Conservation (phyloP, 2,113 vertebrate genomes). For the Oophaga pumilio region DNA sequence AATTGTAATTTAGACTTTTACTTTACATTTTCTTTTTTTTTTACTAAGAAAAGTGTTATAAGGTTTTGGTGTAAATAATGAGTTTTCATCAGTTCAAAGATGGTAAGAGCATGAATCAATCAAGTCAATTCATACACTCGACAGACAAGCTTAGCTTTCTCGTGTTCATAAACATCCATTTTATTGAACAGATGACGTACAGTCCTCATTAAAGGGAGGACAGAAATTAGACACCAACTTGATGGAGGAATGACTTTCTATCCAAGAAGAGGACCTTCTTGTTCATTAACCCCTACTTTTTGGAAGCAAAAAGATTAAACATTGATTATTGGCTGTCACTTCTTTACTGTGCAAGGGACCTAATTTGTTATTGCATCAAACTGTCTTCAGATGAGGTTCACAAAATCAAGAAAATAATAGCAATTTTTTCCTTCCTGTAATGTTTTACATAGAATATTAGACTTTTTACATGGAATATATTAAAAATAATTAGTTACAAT, state of each 20-base stretch:
- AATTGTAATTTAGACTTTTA: not conserved
- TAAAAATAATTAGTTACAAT: not conserved
- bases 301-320: constrained; percentile 43
- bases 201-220: constrained; percentile 43
- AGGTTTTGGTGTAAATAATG: constrained; percentile 29
- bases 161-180: constrained; percentile 39
- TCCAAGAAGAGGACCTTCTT: constrained; percentile 36
- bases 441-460: not conserved
- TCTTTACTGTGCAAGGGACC: constrained; percentile 25
- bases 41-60: not conserved
- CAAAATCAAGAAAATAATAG: not conserved
- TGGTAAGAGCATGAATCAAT: constrained; percentile 47
- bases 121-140: constrained; percentile 43
- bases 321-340: constrained; percentile 43
- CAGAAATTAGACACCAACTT: constrained; percentile 51
- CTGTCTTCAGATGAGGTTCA: not conserved
- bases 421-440: not conserved
- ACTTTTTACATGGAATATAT: not conserved
- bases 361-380: constrained; percentile 22
- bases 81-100: constrained; percentile 40
- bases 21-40: not conserved
- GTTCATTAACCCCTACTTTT: constrained; percentile 46
- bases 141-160: constrained; percentile 30
- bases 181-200: constrained; percentile 48
- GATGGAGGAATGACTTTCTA: constrained; percentile 36